Evolutionary conservation across 2,113 vertebrate species (phyloP), one percentile per base, ranked within the genome.

Genomic region (Apistogramma diplotaenia): DNA sequence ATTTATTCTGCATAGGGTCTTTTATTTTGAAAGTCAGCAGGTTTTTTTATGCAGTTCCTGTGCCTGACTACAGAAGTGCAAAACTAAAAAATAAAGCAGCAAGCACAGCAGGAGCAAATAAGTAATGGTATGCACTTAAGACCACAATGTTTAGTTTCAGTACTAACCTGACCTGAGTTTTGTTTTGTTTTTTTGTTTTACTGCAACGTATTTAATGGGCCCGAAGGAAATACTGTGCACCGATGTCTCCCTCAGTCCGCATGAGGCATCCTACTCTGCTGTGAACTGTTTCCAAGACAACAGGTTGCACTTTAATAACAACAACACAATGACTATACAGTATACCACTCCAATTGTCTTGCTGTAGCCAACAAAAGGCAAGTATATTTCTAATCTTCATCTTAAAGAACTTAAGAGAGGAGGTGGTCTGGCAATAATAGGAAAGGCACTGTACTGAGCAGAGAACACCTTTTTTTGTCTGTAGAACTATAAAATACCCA

Each of bases 401-500:
- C 37, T 57, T 74, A 57, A 84, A 76, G 6, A 82, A 53, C 61
- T 37, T 15, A 33, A 82, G 23, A 35, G 5, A 43, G 61, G 11
- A 46, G 27, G 35, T 62, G 72, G 12, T 61, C 46, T 43, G 46
- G 54, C 23, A 79, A 31, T 19, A 15, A 18, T 10, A 53, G 51
- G 40, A 60, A 81, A 85, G 61, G 46, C 25, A 56, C 35, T 65
- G 40, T 75, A 77, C 43, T 55, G 54, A 82, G 46, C 40, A 74
- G 54, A n/a, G 23, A 81, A 71, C 27, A 70, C 1, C 6, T 72
- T 79, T 72, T 35, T 71, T 77, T 78, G 65, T 85, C 67, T 77
- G 57, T 33, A 90, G 76, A 61, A 78, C 76, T 80, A 89, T 87
- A 71, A 90, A 92, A 90, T 83, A 75, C 49, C 56, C 61, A 86